A percentile compares a stretch with the other conserved stretches of the same genome.
These are phyloP conservation scores for Neoaliturus tenellus DNA, from an alignment of 2,888 invertebrate species.

Conservation along the genomic window DNA sequence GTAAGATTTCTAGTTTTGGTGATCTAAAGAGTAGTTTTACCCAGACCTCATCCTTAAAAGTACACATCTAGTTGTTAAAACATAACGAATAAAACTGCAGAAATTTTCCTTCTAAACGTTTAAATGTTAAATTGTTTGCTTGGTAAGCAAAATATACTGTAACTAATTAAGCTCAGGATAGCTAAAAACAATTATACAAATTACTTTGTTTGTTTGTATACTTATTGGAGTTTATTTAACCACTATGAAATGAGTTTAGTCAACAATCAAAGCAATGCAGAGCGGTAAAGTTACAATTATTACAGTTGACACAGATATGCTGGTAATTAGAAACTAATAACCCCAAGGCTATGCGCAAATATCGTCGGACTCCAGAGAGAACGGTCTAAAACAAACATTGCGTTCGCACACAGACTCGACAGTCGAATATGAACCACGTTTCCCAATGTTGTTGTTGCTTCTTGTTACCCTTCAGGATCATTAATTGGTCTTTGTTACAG, in stretches of 20 bases:
- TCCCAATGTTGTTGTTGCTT: too few relatives aligned
- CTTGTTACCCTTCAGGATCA: not conserved
- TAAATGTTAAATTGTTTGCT: too few relatives aligned
- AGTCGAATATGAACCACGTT: not conserved
- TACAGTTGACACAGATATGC: conserved; percentile 20
- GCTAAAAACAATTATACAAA: not conserved
- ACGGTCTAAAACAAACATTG: not conserved
- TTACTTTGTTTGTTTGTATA: too few relatives aligned
- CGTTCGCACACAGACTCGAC: not conserved
- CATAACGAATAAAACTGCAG: too few relatives aligned
- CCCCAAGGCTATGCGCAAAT: not conserved
- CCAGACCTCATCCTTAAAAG: too few relatives aligned
- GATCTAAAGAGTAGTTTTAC: too few relatives aligned
- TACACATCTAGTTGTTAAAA: too few relatives aligned
- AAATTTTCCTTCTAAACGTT: too few relatives aligned
- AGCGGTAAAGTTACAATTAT: not conserved
- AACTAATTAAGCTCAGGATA: not conserved
- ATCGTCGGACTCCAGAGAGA: not conserved
- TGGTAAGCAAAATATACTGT: too few relatives aligned
- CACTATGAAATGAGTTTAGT: not conserved
- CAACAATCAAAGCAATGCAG: not conserved
- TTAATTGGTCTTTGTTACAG: too few relatives aligned
- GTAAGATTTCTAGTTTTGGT: too few relatives aligned
- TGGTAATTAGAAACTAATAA: conserved; percentile 26
- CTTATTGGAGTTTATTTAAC: too few relatives aligned